Evolutionary conservation across 2,888 invertebrate genomes (phyloP), one percentile per base, ranked within the genome.

Genomic region (Drosophila antonietae): DNA sequence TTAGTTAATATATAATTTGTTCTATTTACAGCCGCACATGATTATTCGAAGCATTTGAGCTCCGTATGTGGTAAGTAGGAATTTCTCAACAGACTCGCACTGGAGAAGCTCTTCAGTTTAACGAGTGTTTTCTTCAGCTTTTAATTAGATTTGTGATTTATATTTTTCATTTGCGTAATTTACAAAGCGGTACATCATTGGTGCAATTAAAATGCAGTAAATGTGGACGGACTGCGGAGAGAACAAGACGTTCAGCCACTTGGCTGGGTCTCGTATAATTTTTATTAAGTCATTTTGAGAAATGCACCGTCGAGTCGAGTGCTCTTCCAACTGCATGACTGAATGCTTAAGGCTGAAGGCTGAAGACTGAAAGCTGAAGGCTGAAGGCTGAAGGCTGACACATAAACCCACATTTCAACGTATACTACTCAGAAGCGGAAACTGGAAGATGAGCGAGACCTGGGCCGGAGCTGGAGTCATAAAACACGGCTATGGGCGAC

Each of bases 181-280:
- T 73, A 84, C 80, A 83, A 87, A 83, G 81, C 83, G 83, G 78
- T 78, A 81, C 81, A 87, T 83, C 79, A 88, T 89, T 88, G 80
- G 68, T 75, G 76, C 82, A 90, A 89, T 91, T 91, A 90, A 91
- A 89, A 75, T 58, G 83, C 78, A 70, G 83, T 90, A 81, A 90
- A 91, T 71, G 44, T 59, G 72, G 67, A 41, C 56, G 51, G 51
- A 47, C 39, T 69, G 63, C 55, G 7, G n/a, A 15, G 51, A 46
- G 35, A 47, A 62, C 70, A 47, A 61, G 62, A 57, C 68, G 47
- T 44, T 49, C 51, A 47, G 67, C 59, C 73, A 72, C 70, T 73
- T 73, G 71, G 58, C 57, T 58, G 63, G 64, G 39, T 80, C 69
- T 81, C 82, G 85, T 80, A 83, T 89, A 84, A 80, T 75, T 89